Conservation (phyloP, 2,797 vertebrate genomes). For the Mus minutoides region DNA sequence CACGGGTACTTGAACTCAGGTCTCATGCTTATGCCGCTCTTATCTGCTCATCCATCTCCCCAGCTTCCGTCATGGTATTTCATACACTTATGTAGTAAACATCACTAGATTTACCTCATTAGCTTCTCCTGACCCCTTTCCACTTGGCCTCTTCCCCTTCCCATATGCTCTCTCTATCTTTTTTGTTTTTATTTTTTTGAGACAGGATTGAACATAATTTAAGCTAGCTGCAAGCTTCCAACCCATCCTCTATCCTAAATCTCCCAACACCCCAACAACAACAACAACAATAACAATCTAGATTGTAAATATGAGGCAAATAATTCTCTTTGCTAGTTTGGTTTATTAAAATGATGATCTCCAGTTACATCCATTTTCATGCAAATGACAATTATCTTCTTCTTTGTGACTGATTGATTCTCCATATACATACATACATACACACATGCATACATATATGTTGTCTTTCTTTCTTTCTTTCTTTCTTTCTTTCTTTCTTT, state of each 20-base stretch:
- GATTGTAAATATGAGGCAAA: not conserved
- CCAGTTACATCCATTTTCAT: too few relatives aligned
- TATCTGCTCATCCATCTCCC: not conserved
- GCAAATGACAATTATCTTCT: not conserved
- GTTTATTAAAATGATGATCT: not conserved
- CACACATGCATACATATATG: not conserved
- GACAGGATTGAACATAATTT: not conserved
- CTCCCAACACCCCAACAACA: not conserved
- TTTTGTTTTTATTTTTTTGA: too few relatives aligned
- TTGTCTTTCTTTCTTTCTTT: not conserved
- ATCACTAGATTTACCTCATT: not conserved
- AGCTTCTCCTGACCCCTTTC: not conserved
- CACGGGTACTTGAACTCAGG: not conserved
- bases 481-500: too few relatives aligned
- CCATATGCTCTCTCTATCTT: too few relatives aligned
- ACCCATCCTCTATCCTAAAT: not conserved
- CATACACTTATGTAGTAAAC: not conserved
- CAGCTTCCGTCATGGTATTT: not conserved
- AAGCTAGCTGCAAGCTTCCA: not conserved
- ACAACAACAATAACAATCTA: not conserved
- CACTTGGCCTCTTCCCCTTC: not conserved
- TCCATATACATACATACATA: not conserved
- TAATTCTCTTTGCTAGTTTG: not conserved
- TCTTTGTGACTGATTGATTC: not conserved
- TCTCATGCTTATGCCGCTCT: not conserved